These are phyloP conservation scores for Sebastes trivittatus DNA, from an alignment of 2,797 vertebrate species.

Conservation along the genomic window DNA sequence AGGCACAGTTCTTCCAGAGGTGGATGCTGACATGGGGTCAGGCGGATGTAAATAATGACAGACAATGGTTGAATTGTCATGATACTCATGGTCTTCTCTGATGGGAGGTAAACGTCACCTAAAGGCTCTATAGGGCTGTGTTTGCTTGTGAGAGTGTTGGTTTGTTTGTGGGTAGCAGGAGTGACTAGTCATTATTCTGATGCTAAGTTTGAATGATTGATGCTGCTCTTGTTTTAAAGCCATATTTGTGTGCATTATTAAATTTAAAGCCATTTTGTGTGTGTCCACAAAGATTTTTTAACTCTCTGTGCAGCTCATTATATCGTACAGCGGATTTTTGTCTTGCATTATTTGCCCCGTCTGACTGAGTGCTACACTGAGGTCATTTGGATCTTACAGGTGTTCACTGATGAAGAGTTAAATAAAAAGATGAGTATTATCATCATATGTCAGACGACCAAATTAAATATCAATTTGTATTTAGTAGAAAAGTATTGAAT, in stretches of 20 bases:
- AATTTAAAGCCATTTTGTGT: background rate
- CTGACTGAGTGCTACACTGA: background rate
- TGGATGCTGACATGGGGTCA: slow-evolving; percentile 25
- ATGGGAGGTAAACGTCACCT: slow-evolving; percentile 41
- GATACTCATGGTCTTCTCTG: slow-evolving; percentile 33
- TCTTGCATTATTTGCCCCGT: background rate
- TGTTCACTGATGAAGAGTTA: background rate
- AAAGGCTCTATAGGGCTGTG: slow-evolving; percentile 25
- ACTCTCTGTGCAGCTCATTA: background rate
- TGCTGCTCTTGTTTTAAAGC: slow-evolving; percentile 25
- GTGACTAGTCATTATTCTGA: slow-evolving; percentile 25
- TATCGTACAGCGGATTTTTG: background rate
- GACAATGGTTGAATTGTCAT: slow-evolving; percentile 62
- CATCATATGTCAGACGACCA: background rate
- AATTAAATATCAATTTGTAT: background rate
- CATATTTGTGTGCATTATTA: slow-evolving; percentile 5
- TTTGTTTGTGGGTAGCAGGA: slow-evolving; percentile 42
- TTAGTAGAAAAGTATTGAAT: background rate
- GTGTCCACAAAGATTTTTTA: background rate
- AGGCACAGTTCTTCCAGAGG: slow-evolving; percentile 26
- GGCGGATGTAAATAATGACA: slow-evolving; percentile 47
- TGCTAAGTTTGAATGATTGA: slow-evolving; percentile 32
- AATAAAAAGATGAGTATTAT: background rate
- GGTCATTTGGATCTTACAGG: background rate
- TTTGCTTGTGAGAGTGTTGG: slow-evolving; percentile 47